Conservation (phyloP, 2,797 vertebrate species). For the Spea hammondii region DNA sequence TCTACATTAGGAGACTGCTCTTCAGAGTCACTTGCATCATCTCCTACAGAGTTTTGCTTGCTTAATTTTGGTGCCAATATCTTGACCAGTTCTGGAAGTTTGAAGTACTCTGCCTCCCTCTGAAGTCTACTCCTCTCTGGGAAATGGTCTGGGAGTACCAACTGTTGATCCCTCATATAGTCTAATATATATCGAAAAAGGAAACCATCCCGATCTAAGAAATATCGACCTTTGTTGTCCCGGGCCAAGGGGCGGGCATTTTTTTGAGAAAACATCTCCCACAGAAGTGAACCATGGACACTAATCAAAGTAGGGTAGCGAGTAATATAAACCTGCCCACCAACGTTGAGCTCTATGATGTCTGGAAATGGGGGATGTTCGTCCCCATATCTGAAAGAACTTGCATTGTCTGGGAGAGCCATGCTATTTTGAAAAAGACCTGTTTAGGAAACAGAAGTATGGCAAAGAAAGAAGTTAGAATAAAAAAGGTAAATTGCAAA, state of each 20-base stretch:
- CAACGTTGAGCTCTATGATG: slow-evolving; percentile 90
- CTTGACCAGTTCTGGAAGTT: slow-evolving; percentile 82
- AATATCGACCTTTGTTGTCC: slow-evolving; percentile 90
- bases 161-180: slow-evolving; percentile 83
- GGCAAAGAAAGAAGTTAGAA: too few relatives aligned
- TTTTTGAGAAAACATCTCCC: slow-evolving; percentile 86
- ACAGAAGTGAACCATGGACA: slow-evolving; percentile 84
- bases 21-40: slow-evolving; percentile 82
- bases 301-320: slow-evolving; percentile 80
- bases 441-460: slow-evolving; percentile 18
- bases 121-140: slow-evolving; percentile 84
- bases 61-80: slow-evolving; percentile 77
- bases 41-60: slow-evolving; percentile 80
- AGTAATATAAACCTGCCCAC: slow-evolving; percentile 91
- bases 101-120: slow-evolving; percentile 88
- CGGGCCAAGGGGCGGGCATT: slow-evolving; percentile 74
- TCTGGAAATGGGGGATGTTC: slow-evolving; percentile 73
- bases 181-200: slow-evolving; percentile 91
- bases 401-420: slow-evolving; percentile 78
- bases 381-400: slow-evolving; percentile 68
- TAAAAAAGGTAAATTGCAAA: too few relatives aligned
- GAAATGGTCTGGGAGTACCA: slow-evolving; percentile 91
- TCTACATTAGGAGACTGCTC: slow-evolving; percentile 71
- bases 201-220: slow-evolving; percentile 90
- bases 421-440: slow-evolving; percentile 62